Conservation (phyloP, 2,113 vertebrate genomes). For the Tragelaphus scriptus region DNA sequence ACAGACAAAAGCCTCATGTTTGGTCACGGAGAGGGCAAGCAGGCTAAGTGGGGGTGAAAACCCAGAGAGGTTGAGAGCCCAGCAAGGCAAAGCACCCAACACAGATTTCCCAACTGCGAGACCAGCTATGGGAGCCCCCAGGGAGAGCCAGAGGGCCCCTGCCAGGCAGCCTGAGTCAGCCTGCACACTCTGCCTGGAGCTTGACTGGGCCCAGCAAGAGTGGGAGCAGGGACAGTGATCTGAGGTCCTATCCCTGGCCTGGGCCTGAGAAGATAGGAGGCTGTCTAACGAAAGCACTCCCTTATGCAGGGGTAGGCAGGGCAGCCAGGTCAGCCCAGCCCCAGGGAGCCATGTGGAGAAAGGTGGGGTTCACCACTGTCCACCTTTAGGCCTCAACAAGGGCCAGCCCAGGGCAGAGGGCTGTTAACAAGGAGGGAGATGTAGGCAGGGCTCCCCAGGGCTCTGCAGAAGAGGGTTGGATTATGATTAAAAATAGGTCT, state of each 20-base stretch:
- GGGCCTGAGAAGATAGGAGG: background rate
- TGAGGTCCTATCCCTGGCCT: background rate
- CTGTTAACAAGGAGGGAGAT: background rate
- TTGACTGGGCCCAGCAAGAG: background rate
- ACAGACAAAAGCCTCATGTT: background rate
- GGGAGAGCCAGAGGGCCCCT: background rate
- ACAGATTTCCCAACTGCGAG: background rate
- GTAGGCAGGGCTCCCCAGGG: background rate
- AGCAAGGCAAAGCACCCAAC: background rate
- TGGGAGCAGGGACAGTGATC: background rate
- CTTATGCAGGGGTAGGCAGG: background rate
- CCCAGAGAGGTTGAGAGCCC: background rate
- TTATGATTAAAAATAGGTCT: background rate
- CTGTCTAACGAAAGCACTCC: background rate
- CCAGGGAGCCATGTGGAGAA: accelerated
- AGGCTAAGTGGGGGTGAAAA: background rate
- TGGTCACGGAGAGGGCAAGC: background rate
- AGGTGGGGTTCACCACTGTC: background rate
- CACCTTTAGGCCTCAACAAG: background rate
- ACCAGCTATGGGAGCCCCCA: background rate
- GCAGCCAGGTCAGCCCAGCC: background rate
- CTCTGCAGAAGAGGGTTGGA: background rate
- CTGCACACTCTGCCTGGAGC: background rate
- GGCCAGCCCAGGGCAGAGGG: background rate
- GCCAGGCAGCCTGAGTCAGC: background rate